These are phyloP conservation scores for Lasioglossum pauxillum DNA, from an alignment of 2,888 invertebrate genomes.

Conservation along the genomic window DNA sequence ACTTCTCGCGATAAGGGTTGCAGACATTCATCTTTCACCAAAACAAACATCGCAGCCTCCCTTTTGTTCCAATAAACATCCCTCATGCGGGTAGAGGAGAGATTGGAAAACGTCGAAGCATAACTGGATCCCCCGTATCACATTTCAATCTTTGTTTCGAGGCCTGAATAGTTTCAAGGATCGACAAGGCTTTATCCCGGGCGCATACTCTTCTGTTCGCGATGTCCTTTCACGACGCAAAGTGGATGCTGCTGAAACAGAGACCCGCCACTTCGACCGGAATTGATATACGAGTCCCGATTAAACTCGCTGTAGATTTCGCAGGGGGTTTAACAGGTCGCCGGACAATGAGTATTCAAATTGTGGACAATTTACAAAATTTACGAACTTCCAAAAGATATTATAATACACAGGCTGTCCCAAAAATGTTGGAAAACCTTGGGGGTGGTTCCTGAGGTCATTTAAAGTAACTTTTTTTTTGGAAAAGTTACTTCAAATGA, in stretches of 20 bases:
- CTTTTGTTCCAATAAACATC: constrained; percentile 27
- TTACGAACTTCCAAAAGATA: no score
- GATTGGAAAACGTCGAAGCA: constrained; percentile 54
- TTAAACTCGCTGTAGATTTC: constrained; percentile 21
- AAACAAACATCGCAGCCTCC: constrained; percentile 15
- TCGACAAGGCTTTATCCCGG: constrained; percentile 27
- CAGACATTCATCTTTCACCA: constrained; percentile 15
- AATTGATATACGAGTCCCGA: constrained; percentile 37
- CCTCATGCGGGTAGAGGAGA: background rate
- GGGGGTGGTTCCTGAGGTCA: no score
- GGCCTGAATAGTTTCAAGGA: constrained; percentile 40
- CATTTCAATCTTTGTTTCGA: constrained; percentile 52
- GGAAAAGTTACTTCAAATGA: no score
- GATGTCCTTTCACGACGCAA: constrained; percentile 47
- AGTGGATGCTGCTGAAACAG: constrained; percentile 43
- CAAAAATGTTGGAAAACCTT: no score
- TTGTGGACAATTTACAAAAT: background rate
- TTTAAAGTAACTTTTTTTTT: no score
- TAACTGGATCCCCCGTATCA: constrained; percentile 48
- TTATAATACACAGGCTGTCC: no score
- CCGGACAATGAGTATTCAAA: background rate
- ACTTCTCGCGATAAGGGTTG: background rate
- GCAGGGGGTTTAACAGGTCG: background rate
- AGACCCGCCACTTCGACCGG: constrained; percentile 30
- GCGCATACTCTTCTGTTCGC: constrained; percentile 27